Evolutionary conservation across 2,888 invertebrate genomes (phyloP), one percentile per base, ranked within the genome.

Genomic region (Coecobrya sp.): DNA sequence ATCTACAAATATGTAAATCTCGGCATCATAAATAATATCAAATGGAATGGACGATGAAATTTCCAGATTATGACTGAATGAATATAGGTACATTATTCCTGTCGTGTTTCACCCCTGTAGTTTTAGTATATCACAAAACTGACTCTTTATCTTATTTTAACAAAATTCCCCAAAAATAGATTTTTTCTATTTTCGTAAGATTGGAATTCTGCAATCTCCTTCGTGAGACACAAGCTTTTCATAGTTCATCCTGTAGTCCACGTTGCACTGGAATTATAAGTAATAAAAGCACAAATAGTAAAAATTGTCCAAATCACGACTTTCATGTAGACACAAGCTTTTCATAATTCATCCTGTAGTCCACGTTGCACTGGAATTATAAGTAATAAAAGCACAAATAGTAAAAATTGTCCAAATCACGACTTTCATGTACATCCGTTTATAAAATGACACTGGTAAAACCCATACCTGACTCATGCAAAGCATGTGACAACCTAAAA

Each of bases 401-500:
- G 25, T n/a, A 30, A 70, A 65, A 52, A 86, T 10, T 73, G 70
- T 19, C 10, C 5, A 30, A 62, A 59, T 62, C 45, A 85, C 85
- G 65, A 30, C 45, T 73, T 49, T 25, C 81, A 52, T 49, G 85
- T 10, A 84, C 42, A 16, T 84, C 25, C 36, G 68, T 62, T 30
- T 65, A 25, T 65, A 49, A 30, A 76, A 76, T 49, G 22, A 62
- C 82, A 76, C 25, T 86, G 81, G 73, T 93, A 45, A 73, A 45
- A 7, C 49, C 52, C 88, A 65, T 93, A 92, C 94, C 62, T 92
- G 86, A 49, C 86, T 88, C 94, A 94, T 93, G 91, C 94, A 94
- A 11, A 94, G 92, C 68, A 94, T 82, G 76, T 94, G 94, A 73
- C 94, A 94, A 0, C 94, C 70, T n/a, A 82, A 86, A 65, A 93